Evolutionary conservation across 1,140 invertebrate species (phyloP), one percentile per base, ranked within the genome.

Genomic region (Hylaeus volcanicus): DNA sequence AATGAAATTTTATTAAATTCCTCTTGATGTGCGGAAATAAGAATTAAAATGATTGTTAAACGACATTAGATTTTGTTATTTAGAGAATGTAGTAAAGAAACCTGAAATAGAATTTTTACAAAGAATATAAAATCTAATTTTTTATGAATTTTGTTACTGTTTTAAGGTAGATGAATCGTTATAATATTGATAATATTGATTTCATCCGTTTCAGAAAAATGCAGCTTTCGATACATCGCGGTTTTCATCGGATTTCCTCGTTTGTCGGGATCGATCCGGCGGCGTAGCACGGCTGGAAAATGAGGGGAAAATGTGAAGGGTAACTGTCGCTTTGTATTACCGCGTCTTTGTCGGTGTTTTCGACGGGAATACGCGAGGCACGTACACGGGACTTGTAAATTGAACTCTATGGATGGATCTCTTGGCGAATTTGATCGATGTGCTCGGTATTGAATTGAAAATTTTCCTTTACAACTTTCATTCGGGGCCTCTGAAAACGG

Each of bases 221-320:
- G 26, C 26, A 26, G 56, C 72, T 74, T 61, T 85, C 74, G 81
- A 83, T 55, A 63, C 41, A 9, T 11, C 64, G 76, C 55, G 74
- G 79, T 86, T 86, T 87, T 86, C 86, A 83, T 74, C 71, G 70
- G 84, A 76, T 87, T 86, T 85, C 82, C 79, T 60, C 75, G 55
- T 87, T 73, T 76, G 85, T 87, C 74, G 77, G 81, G 72, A 87
- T 84, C 82, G 82, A 87, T 87, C 82, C 70, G 56, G 74, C 73
- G 51, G n/a, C 77, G 78, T 66, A 60, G 78, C 77, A 14, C 48
- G n/a, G 61, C 45, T 61, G 76, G 70, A 58, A 73, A 73, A 74
- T 58, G 74, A 69, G 26, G 64, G 72, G 26, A 63, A 60, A 73
- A 37, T 15, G 74, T 41, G 79, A 77, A 84, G 79, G 75, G 83